Evolutionary conservation across 2,113 vertebrate species (phyloP), one percentile per base, ranked within the genome.

Genomic region (Ceyx cyanopectus): DNA sequence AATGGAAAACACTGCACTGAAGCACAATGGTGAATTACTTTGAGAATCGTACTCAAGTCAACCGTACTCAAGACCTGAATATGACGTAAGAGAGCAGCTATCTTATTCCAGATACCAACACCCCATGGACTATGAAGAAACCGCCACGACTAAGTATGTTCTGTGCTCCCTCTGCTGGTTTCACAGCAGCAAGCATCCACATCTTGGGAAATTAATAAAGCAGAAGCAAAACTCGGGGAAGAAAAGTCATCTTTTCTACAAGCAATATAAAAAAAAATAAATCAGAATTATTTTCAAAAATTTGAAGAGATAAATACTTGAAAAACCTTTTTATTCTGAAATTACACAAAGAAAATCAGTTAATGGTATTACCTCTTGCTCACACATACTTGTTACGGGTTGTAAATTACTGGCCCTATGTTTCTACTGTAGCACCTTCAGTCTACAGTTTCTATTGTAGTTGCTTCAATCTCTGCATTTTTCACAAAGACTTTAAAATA

Each of bases 91-190:
- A 65, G 26, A 32, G 50, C 40, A 88, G 80, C 46, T 78, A 34
- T 15, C 69, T 45, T 34, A 23, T 30, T 61, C 66, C 41, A 57
- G 0, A 3, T 5, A 70, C 14, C 65, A 8, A 1, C 41, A 40
- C 27, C 29, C 37, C 29, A 27, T 0, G n/a, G 32, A 24, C n/a
- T 10, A 17, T 7, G 34, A 63, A 56, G 23, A 50, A 67, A 41
- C 26, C 72, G 34, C 69, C 21, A 18, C 1, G 2, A 57, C 50
- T 51, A 13, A 2, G 2, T 8, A 10, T 3, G 61, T 13, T 37
- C 54, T 54, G 86, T 24, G 94, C 94, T 61, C 95, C 95, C 95
- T 92, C 96, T 95, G 81, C 94, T 91, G 95, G 95, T n/a, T 20
- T 67, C 81, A 63, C 78, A 79, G 77, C 74, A 76, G 48, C 54